Percentiles rank a stretch among this genome's conserved stretches.
Evolutionary conservation across 2,797 vertebrate species (phyloP).

Genomic region (Emydoidea blandingii): DNA sequence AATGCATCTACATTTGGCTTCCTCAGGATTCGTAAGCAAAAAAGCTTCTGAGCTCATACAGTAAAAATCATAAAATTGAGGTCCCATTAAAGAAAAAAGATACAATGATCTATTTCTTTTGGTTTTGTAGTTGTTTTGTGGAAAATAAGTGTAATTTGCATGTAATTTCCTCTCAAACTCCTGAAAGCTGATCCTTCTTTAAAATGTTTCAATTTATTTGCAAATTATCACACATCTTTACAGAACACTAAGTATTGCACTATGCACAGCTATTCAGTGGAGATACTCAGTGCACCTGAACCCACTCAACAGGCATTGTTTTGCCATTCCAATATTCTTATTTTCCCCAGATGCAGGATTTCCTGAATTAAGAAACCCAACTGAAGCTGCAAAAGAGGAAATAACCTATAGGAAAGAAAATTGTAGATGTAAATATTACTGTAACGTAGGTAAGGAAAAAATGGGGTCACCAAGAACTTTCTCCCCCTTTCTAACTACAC

Average conservation of each 20-base stretch:
- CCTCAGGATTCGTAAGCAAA: not conserved
- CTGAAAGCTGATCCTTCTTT: conserved; percentile 30
- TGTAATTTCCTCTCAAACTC: conserved; percentile 7
- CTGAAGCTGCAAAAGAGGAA: not conserved
- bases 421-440: not conserved
- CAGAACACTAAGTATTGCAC: not conserved
- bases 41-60: not conserved
- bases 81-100: not conserved
- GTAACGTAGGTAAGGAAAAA: not conserved
- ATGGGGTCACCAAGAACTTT: not conserved
- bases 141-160: conserved; percentile 31
- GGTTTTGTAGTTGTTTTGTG: conserved; percentile 22
- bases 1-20: not conserved
- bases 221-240: conserved; percentile 46
- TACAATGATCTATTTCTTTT: not conserved
- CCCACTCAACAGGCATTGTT: not conserved
- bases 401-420: no score
- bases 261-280: not conserved
- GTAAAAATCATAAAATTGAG: conserved; percentile 13
- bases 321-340: not conserved
- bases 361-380: not conserved
- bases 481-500: not conserved
- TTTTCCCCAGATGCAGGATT: not conserved
- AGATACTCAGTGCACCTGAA: conserved; percentile 2
- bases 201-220: conserved; percentile 48